A percentile compares a stretch with the other conserved stretches of the same genome.
Conservation (phyloP, 2,888 invertebrate genomes). For the Chorisops tibialis region DNA sequence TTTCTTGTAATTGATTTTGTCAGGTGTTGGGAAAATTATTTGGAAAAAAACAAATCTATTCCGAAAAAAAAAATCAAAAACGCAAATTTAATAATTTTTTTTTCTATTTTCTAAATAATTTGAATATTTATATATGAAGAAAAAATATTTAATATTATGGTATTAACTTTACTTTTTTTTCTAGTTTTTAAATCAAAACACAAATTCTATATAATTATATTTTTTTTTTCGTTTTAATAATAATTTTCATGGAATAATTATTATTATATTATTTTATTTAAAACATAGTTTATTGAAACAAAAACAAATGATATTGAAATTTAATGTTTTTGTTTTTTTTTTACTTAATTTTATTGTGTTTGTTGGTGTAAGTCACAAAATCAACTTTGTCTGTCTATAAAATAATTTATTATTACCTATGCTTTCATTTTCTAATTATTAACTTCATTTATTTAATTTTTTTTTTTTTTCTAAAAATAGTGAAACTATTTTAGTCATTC, state of each 20-base stretch:
- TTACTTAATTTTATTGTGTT: conserved; percentile 10
- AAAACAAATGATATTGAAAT: background rate
- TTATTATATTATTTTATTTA: conserved; percentile 13
- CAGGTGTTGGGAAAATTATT: conserved; percentile 47
- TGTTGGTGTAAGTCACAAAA: conserved; percentile 50
- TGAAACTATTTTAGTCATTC: too few relatives aligned
- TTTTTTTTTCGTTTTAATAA: conserved; percentile 2
- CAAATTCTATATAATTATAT: background rate
- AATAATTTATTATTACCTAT: background rate
- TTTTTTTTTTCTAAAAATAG: too few relatives aligned
- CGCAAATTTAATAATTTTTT: conserved; percentile 17
- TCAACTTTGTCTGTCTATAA: conserved; percentile 34
- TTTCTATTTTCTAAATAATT: too few relatives aligned
- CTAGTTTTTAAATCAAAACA: conserved; percentile 16
- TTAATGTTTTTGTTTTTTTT: background rate
- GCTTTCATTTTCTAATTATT: conserved; percentile 9
- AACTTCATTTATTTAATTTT: too few relatives aligned
- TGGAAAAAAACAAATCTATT: conserved; percentile 10
- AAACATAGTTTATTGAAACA: conserved; percentile 16
- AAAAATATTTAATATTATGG: too few relatives aligned
- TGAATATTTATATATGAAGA: too few relatives aligned
- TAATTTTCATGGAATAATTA: conserved; percentile 11
- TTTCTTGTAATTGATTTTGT: conserved; percentile 43
- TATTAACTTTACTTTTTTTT: too few relatives aligned
- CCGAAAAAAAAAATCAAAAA: conserved; percentile 4